Evolutionary conservation across 1,140 invertebrate genomes (phyloP), one percentile per base, ranked within the genome.

Genomic region (Bombus waltoni): DNA sequence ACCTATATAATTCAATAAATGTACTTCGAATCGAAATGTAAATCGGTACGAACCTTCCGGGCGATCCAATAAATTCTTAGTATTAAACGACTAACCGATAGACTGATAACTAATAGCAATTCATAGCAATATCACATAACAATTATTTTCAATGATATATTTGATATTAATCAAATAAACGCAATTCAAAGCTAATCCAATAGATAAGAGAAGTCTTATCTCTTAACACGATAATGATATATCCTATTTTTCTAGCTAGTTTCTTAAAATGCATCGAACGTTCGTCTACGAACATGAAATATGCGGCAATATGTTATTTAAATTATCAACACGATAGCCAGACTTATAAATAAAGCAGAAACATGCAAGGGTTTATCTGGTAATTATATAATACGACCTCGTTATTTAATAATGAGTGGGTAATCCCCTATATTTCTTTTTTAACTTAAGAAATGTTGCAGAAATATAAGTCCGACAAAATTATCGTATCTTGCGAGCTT

Each of bases 291-390:
- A 40, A 42, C 40, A 40, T 18, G 35, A 70, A 57, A 28, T n/a
- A 44, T 25, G 53, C 25, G 59, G 18, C 62, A 72, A 62, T 42
- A 47, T 6, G 42, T 82, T 65, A 32, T 9, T 82, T 25, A n/a
- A 82, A 74, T 65, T 62, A 28, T 15, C 15, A 35, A 25, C 38
- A 3, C 11, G 40, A 74, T 47, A 82, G 47, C 4, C 28, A 35
- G n/a, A 25, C 65, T 65, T 74, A 74, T 74, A 82, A 82, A 65
- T 82, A 74, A 47, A 25, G 25, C 22, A 47, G 13, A 44, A 65
- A 44, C 57, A n/a, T 73, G 38, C 57, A 35, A 44, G 8, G 5
- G 42, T 82, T 82, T 74, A 82, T 73, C 70, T 44, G 22, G 3
- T 13, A 28, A 47, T 47, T 47, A 65, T 82, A 32, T 42, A 32